Conservation (phyloP, 2,888 invertebrate species). For the Drosophila vallismaia region DNA sequence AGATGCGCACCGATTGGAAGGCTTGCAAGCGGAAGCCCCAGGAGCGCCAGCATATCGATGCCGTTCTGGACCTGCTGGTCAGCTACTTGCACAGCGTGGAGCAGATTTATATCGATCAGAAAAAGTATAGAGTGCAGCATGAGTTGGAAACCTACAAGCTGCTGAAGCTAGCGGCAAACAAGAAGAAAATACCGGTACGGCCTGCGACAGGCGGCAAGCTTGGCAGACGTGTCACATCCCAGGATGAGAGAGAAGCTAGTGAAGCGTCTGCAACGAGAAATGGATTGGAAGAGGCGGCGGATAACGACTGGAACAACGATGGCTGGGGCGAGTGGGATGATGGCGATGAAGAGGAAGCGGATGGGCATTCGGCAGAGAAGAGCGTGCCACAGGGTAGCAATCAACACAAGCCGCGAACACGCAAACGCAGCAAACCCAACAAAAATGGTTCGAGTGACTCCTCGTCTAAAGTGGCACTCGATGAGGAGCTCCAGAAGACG, state of each 20-base stretch:
- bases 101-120: slow-evolving; percentile 94
- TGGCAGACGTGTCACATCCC: slow-evolving; percentile 33
- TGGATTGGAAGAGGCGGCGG: slow-evolving; percentile 18
- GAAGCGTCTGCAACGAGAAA: slow-evolving; percentile 9
- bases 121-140: slow-evolving; percentile 93
- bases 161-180: slow-evolving; percentile 87
- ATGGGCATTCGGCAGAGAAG: slow-evolving; percentile 14
- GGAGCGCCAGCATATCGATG: slow-evolving; percentile 90
- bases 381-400: slow-evolving; percentile 13
- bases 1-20: slow-evolving; percentile 89
- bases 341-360: slow-evolving; percentile 35
- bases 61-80: slow-evolving; percentile 90
- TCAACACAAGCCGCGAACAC: slow-evolving; percentile 47
- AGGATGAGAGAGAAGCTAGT: slow-evolving; percentile 57
- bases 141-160: slow-evolving; percentile 93
- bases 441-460: slow-evolving; percentile 38
- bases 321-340: slow-evolving; percentile 60
- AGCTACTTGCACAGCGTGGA: slow-evolving; percentile 93
- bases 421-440: slow-evolving; percentile 53
- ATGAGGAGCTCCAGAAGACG: slow-evolving; percentile 81
- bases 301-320: slow-evolving; percentile 63
- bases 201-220: slow-evolving; percentile 69
- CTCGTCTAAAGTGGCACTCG: slow-evolving; percentile 79
- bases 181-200: slow-evolving; percentile 80
- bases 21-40: slow-evolving; percentile 86